A percentile compares a stretch with the other conserved stretches of the same genome.
Evolutionary conservation across 2,888 invertebrate genomes (phyloP).

Genomic region (Spialia ferax): DNA sequence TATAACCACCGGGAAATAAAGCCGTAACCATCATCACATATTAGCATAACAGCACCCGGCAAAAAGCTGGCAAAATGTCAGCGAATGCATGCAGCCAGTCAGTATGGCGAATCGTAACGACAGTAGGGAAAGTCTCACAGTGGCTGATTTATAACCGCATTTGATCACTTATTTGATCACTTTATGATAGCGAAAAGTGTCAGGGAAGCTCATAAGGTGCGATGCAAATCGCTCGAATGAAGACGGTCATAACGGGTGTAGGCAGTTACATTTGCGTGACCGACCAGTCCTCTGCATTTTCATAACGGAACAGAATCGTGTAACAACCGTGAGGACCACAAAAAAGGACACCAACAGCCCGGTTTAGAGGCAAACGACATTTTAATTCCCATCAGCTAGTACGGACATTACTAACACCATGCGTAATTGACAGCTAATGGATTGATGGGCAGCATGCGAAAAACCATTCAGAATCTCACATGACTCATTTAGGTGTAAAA

Average conservation of each 20-base stretch:
- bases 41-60: conserved; percentile 68
- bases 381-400: conserved; percentile 54
- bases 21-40: conserved; percentile 64
- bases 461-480: conserved; percentile 68
- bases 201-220: conserved; percentile 77
- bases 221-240: conserved; percentile 76
- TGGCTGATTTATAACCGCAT: conserved; percentile 72
- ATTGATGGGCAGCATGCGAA: conserved; percentile 63
- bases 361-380: conserved; percentile 68
- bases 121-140: conserved; percentile 69
- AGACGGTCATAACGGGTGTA: conserved; percentile 63
- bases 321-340: conserved; percentile 59
- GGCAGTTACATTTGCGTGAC: conserved; percentile 60
- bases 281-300: conserved; percentile 56
- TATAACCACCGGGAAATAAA: conserved; percentile 57
- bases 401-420: background rate
- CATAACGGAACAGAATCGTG: conserved; percentile 71
- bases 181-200: conserved; percentile 82
- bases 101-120: conserved; percentile 78
- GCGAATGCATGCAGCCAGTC: conserved; percentile 61
- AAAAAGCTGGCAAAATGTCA: conserved; percentile 74
- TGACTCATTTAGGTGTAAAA: conserved; percentile 81
- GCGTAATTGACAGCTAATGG: conserved; percentile 49
- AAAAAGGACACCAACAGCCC: conserved; percentile 45
- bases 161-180: conserved; percentile 84